Evolutionary conservation across 2,888 invertebrate species (phyloP).

Genomic region (Acutogordius australiensis): DNA sequence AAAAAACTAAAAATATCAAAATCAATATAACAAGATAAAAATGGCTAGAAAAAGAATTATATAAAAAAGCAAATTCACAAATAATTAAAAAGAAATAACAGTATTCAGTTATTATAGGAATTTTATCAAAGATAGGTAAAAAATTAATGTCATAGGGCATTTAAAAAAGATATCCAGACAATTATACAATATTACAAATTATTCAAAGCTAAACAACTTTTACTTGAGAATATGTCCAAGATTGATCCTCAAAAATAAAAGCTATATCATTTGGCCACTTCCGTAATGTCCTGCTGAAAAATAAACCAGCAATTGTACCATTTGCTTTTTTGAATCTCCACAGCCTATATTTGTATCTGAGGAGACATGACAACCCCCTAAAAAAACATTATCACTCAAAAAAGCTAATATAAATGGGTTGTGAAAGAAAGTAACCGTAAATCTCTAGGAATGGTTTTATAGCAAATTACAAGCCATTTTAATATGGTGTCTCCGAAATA

Average conservation of each 20-base stretch:
- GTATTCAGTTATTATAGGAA: too few species aligned
- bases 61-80: too few species aligned
- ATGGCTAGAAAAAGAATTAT: too few species aligned
- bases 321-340: constrained; percentile 10
- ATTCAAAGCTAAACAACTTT: neutral
- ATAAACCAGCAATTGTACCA: neutral
- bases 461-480: neutral
- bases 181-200: too few species aligned
- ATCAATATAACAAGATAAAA: too few species aligned
- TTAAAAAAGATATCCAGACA: too few species aligned
- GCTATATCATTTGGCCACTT: constrained; percentile 8
- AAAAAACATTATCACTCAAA: neutral
- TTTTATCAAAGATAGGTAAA: too few species aligned
- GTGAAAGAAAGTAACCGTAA: neutral
- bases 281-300: neutral
- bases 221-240: neutral
- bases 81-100: too few species aligned
- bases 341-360: neutral
- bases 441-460: neutral
- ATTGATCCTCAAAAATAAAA: constrained; percentile 1
- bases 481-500: too few species aligned
- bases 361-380: neutral
- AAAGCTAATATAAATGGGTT: too few species aligned
- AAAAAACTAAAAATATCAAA: too few species aligned
- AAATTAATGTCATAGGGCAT: too few species aligned